phyloP scores from a whole-genome alignment of 2,797 vertebrate species.

The Premnoplex brunnescens region DNA sequence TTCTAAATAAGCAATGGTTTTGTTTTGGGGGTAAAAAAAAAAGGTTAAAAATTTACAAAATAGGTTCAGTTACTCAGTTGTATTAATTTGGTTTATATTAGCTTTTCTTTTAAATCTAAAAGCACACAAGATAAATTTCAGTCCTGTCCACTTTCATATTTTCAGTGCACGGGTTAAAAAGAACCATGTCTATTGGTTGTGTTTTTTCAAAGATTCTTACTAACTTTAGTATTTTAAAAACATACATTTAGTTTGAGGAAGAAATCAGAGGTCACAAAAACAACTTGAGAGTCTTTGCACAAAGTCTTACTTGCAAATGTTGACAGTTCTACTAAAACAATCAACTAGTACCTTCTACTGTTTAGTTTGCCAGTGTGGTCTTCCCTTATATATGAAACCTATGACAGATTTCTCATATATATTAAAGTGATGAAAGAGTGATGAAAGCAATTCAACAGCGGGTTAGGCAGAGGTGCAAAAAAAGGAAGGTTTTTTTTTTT shows the following conservation, averaged over 20 bases:
- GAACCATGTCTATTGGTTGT: background rate
- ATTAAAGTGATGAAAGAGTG: background rate
- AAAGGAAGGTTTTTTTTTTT: background rate
- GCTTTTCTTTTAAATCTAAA: background rate
- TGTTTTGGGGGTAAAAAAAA: background rate
- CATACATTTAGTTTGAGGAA: background rate
- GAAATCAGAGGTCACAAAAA: background rate
- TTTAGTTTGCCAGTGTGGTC: background rate
- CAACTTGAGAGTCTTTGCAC: background rate
- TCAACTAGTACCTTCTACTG: background rate
- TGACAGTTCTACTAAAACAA: background rate
- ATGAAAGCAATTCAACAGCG: accelerated
- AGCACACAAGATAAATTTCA: background rate
- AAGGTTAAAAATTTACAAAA: background rate
- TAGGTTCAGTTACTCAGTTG: background rate
- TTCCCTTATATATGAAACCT: background rate
- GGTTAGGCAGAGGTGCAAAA: background rate
- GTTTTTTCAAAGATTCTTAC: background rate
- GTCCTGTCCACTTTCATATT: background rate
- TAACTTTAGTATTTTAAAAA: background rate
- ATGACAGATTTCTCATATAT: background rate
- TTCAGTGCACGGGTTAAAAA: background rate
- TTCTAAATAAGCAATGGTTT: background rate
- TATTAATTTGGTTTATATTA: background rate
- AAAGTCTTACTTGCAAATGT: background rate